Conservation (phyloP, 2,888 invertebrate species). For the Eristalis arbustorum region DNA sequence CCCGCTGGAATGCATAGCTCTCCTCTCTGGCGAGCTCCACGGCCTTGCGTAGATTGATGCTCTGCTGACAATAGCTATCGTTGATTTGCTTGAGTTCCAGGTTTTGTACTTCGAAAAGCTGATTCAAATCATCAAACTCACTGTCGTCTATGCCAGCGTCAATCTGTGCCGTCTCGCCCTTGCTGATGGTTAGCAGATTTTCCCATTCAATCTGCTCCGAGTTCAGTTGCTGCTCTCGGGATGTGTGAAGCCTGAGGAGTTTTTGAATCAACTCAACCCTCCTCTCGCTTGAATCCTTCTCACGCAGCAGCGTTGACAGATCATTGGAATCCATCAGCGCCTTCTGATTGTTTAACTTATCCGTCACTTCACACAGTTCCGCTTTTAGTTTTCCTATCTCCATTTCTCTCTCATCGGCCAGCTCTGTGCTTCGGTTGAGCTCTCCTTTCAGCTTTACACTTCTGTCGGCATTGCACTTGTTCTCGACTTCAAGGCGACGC, state of each 20-base stretch:
- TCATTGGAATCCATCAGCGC: background rate
- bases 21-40: background rate
- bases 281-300: conserved; percentile 15
- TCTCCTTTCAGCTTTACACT: conserved; percentile 21
- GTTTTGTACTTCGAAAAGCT: conserved; percentile 76
- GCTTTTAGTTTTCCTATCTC: conserved; percentile 24
- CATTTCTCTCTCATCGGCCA: conserved; percentile 11
- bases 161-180: conserved; percentile 72
- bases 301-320: background rate
- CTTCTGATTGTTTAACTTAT: background rate
- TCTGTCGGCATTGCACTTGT: conserved; percentile 47
- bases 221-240: conserved; percentile 74
- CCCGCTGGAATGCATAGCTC: conserved; percentile 72
- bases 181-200: conserved; percentile 73
- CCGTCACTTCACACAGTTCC: conserved; percentile 1
- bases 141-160: conserved; percentile 72
- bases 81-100: conserved; percentile 75
- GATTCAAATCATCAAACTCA: conserved; percentile 76
- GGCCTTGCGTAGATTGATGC: background rate
- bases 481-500: conserved; percentile 39
- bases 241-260: conserved; percentile 74
- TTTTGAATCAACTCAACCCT: conserved; percentile 73
- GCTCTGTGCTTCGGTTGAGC: conserved; percentile 10
- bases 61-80: conserved; percentile 58
- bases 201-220: conserved; percentile 76